A percentile compares a stretch with the other conserved stretches of the same genome.
Conservation (phyloP, 2,797 vertebrate species). For the Pristis pectinata region DNA sequence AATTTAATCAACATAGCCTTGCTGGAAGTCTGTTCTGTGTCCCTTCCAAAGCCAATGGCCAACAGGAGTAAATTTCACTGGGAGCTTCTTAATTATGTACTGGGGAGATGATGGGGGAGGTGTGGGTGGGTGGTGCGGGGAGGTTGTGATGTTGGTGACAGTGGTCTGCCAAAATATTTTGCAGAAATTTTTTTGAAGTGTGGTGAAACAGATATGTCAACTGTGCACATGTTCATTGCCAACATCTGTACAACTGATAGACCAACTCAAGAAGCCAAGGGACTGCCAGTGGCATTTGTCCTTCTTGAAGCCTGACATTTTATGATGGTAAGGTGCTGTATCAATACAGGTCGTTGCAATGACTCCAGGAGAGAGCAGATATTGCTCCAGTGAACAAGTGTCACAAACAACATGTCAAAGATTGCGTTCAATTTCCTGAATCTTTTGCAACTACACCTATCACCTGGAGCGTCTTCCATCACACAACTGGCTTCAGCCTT, state of each 20-base stretch:
- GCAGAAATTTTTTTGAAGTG: not conserved
- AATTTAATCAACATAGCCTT: not conserved
- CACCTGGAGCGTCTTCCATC: not conserved
- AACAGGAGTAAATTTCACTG: too few relatives aligned
- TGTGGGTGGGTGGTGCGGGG: not conserved
- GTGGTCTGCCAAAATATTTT: not conserved
- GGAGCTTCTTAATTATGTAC: not conserved
- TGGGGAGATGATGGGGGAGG: too few relatives aligned
- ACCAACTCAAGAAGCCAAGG: not conserved
- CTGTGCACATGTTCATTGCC: too few relatives aligned
- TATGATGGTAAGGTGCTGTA: not conserved
- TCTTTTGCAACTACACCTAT: not conserved
- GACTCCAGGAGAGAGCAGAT: not conserved
- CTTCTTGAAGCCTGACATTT: not conserved
- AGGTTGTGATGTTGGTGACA: too few relatives aligned
- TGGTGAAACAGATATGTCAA: not conserved
- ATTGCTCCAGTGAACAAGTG: not conserved
- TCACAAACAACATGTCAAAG: not conserved
- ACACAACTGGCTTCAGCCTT: not conserved
- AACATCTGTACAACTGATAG: not conserved
- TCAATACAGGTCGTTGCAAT: not conserved
- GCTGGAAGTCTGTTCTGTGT: too few relatives aligned
- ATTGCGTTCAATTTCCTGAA: not conserved
- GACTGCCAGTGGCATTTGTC: not conserved
- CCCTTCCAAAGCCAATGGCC: not conserved